phyloP scores from a whole-genome alignment of 2,888 invertebrate species.

The Melinopterus prodromus region DNA sequence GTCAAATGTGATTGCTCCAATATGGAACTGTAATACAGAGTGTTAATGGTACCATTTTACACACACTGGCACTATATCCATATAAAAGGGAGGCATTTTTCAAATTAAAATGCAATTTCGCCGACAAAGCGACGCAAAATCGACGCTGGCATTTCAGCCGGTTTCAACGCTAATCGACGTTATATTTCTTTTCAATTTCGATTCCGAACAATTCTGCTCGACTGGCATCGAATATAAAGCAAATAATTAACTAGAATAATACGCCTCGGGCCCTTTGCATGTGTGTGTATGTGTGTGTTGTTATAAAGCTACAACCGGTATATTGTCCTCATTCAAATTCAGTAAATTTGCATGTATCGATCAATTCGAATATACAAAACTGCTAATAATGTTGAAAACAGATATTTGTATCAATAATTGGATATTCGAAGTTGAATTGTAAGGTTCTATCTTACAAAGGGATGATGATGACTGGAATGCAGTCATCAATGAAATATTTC shows the following conservation, averaged over 20 bases:
- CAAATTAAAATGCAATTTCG: not conserved
- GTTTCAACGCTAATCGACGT: not conserved
- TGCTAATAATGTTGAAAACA: not conserved
- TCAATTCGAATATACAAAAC: not conserved
- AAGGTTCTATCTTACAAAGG: too few relatives aligned
- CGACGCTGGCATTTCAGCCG: not conserved
- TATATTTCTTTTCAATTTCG: not conserved
- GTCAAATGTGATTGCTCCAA: too few relatives aligned
- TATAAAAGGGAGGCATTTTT: too few relatives aligned
- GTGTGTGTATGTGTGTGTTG: not conserved
- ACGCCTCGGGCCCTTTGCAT: not conserved
- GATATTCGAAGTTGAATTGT: too few relatives aligned
- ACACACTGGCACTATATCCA: too few relatives aligned
- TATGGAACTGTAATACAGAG: too few relatives aligned
- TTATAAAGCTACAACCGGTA: not conserved
- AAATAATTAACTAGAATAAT: not conserved
- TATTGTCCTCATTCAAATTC: not conserved
- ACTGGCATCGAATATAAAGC: not conserved
- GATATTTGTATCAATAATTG: too few relatives aligned
- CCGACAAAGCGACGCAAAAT: not conserved
- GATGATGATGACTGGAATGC: too few relatives aligned
- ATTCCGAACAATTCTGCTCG: not conserved
- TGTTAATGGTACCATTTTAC: too few relatives aligned
- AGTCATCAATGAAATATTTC: too few relatives aligned
- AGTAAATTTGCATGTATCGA: not conserved